These are phyloP conservation scores for Alentia gelatinosa DNA, from an alignment of 2,888 invertebrate genomes.

Conservation along the genomic window DNA sequence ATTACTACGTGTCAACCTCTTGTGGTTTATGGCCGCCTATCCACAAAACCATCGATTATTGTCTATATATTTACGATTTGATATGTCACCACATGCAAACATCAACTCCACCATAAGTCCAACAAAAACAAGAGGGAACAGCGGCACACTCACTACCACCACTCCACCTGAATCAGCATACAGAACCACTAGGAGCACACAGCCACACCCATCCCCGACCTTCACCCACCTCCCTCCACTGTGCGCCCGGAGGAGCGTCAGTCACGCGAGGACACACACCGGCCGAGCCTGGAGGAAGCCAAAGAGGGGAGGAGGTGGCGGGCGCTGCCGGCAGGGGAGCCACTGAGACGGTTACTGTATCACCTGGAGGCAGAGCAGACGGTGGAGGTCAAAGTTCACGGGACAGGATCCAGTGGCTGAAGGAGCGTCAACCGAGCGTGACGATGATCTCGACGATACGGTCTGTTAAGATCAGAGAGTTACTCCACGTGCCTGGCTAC, in stretches of 20 bases:
- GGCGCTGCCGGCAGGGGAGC: no score
- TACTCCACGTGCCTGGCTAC: not conserved
- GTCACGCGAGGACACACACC: no score
- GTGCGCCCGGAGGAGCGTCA: no score
- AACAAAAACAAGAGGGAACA: not conserved
- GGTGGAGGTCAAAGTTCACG: not conserved
- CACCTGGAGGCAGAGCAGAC: no score
- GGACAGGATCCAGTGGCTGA: not conserved
- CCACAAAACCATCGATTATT: no score
- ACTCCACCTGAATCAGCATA: no score
- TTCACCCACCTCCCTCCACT: not conserved
- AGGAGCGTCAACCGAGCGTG: not conserved
- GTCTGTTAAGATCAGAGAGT: not conserved
- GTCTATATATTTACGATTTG: no score
- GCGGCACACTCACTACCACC: not conserved
- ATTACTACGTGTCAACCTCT: no score
- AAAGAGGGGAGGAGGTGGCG: not conserved
- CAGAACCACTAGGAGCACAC: not conserved
- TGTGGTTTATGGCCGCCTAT: no score
- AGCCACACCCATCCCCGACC: not conserved
- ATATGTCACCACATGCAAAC: no score
- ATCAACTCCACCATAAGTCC: not conserved
- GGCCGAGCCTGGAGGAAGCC: not conserved
- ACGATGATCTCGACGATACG: not conserved
- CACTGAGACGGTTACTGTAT: no score